phyloP scores from a whole-genome alignment of 2,113 vertebrate species.

The Thryonomys swinderianus region DNA sequence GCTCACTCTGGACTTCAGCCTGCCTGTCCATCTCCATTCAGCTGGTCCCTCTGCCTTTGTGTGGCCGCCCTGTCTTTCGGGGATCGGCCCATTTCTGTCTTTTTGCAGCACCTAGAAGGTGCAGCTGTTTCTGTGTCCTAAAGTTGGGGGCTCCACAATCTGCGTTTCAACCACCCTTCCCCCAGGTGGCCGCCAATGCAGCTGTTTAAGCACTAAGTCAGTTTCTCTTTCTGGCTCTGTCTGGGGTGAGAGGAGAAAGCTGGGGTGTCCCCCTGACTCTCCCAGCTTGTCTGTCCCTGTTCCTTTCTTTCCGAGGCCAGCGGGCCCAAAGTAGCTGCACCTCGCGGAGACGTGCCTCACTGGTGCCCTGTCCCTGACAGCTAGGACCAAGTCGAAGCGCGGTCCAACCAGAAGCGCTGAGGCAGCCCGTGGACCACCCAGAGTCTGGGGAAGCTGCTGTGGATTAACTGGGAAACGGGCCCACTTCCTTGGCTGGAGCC shows the following conservation, averaged over 20 bases:
- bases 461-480: background rate
- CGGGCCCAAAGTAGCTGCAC: background rate
- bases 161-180: background rate
- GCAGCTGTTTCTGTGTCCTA: background rate
- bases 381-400: background rate
- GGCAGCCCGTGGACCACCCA: background rate
- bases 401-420: background rate
- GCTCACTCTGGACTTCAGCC: background rate
- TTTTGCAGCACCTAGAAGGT: background rate
- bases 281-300: background rate
- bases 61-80: background rate
- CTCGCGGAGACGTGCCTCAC: background rate
- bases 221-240: background rate
- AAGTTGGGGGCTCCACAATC: background rate
- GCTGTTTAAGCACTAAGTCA: background rate
- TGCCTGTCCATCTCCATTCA: too few species aligned
- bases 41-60: background rate
- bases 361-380: background rate
- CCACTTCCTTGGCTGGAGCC: background rate
- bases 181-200: background rate
- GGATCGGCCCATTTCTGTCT: background rate
- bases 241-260: background rate
- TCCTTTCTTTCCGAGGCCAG: background rate
- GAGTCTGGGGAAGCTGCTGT: background rate
- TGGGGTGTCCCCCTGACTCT: background rate